Evolutionary conservation across 2,888 invertebrate genomes (phyloP).

Genomic region (Seira sanloemensis): DNA sequence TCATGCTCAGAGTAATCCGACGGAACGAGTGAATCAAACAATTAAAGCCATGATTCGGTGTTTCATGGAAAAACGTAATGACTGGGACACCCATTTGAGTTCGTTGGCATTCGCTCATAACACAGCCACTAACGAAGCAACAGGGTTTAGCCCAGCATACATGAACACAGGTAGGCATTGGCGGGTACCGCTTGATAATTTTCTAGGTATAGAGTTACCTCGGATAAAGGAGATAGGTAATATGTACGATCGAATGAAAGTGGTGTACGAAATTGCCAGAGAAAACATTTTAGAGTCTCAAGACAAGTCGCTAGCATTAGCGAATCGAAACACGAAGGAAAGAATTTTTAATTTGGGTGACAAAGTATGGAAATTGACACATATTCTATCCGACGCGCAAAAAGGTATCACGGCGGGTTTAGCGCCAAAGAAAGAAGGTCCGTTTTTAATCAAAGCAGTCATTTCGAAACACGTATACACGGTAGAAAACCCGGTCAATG

Average conservation of each 20-base stretch:
- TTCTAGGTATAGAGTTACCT: background rate
- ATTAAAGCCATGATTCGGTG: slow-evolving; percentile 50
- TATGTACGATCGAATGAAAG: background rate
- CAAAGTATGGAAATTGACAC: slow-evolving; percentile 28
- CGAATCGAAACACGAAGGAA: background rate
- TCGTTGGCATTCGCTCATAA: background rate
- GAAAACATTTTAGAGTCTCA: background rate
- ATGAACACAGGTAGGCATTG: background rate
- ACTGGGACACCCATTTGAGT: slow-evolving; percentile 42
- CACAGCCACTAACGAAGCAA: background rate
- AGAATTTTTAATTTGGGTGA: slow-evolving; percentile 41
- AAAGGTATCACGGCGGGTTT: slow-evolving; percentile 44
- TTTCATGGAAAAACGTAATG: slow-evolving; percentile 1
- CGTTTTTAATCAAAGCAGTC: slow-evolving; percentile 8
- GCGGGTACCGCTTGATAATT: background rate
- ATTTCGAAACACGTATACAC: background rate
- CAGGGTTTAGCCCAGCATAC: background rate
- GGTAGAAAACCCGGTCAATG: background rate
- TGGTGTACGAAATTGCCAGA: background rate
- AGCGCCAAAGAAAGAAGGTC: slow-evolving; percentile 50
- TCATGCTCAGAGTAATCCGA: slow-evolving; percentile 56
- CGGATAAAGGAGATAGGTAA: background rate
- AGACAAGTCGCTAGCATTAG: background rate
- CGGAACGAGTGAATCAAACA: slow-evolving; percentile 57
- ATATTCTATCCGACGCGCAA: slow-evolving; percentile 46